phyloP scores from a whole-genome alignment of 1,140 invertebrate genomes.

The Drosophila virilis region DNA sequence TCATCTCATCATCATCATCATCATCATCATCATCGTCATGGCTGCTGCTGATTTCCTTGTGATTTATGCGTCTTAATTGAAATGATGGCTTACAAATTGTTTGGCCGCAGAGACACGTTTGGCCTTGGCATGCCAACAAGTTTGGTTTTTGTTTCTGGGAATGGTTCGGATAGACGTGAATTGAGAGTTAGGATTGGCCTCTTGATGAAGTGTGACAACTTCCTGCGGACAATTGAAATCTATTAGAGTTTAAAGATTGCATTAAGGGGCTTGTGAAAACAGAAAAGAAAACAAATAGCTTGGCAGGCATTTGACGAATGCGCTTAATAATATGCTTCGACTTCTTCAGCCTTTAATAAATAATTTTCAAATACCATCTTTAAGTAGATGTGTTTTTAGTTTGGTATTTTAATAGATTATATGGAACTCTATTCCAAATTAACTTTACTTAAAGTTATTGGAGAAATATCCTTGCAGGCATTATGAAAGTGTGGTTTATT shows the following conservation, averaged over 20 bases:
- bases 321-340: too few relatives aligned
- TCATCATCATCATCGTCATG: conserved; percentile 39
- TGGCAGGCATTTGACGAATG: too few relatives aligned
- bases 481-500: too few relatives aligned
- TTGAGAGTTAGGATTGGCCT: conserved; percentile 22
- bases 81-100: conserved; percentile 82
- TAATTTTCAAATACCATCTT: too few relatives aligned
- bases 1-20: conserved; percentile 23
- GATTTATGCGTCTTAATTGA: conserved; percentile 83
- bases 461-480: too few relatives aligned
- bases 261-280: not conserved
- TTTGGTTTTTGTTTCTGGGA: conserved; percentile 50
- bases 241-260: not conserved
- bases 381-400: too few relatives aligned
- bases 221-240: conserved; percentile 43
- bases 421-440: too few relatives aligned
- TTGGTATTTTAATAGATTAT: too few relatives aligned
- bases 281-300: too few relatives aligned
- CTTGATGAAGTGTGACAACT: conserved; percentile 41
- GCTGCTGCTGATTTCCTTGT: conserved; percentile 73
- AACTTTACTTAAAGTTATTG: too few relatives aligned
- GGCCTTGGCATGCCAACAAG: conserved; percentile 40
- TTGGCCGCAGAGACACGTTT: conserved; percentile 44
- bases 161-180: conserved; percentile 25
- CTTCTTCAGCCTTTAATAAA: too few relatives aligned